These are phyloP conservation scores for Nasonovia ribisnigri DNA, from an alignment of 2,888 invertebrate genomes.

Conservation along the genomic window DNA sequence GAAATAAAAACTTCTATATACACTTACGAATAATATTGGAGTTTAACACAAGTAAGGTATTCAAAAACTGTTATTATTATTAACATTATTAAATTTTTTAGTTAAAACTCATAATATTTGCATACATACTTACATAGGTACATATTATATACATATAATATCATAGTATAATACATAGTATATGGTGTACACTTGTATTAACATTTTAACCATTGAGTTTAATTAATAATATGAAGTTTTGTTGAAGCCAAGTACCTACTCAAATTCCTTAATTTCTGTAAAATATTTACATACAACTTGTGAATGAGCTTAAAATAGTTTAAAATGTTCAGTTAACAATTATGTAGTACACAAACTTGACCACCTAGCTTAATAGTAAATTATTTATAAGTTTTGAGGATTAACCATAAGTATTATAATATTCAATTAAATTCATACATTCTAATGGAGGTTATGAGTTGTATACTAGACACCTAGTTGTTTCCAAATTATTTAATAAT, in stretches of 20 bases:
- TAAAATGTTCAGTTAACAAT: neutral
- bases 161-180: too few species aligned
- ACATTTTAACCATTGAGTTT: neutral
- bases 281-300: conserved; percentile 9
- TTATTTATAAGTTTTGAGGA: neutral
- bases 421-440: neutral
- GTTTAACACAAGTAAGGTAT: neutral
- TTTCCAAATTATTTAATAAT: neutral
- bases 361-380: neutral
- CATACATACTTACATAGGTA: neutral
- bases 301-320: conserved; percentile 1
- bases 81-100: neutral
- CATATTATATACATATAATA: too few species aligned
- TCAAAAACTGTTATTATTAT: neutral
- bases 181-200: neutral
- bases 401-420: neutral
- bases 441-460: neutral
- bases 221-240: conserved; percentile 8
- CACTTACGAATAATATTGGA: neutral
- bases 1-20: neutral
- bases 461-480: neutral
- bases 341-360: neutral
- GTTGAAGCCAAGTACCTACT: conserved; percentile 8
- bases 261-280: conserved; percentile 10
- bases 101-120: neutral